Evolutionary conservation across 2,888 invertebrate genomes (phyloP), one percentile per base, ranked within the genome.

Genomic region (Ecdyonurus torrentis): DNA sequence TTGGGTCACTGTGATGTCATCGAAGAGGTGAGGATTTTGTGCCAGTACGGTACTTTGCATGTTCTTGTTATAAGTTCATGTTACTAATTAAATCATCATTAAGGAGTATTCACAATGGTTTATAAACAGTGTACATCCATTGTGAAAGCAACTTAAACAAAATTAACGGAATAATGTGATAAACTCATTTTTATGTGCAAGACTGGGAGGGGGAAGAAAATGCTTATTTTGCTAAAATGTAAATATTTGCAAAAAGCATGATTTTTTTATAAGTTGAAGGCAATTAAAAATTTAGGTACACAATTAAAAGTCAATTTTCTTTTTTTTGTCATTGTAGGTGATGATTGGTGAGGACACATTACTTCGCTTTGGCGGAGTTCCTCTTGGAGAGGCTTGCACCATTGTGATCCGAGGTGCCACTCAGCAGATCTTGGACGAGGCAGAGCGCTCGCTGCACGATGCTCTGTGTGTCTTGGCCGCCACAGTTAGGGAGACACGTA

Each of bases 331-430:
- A n/a, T n/a, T n/a, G n/a, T n/a, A 85, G 84, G 75, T 94, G n/a
- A 89, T 98, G 85, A 93, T 99, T 70, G 99, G 99, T 24, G 99
- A 99, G 74, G 99, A 99, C 72, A 88, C 87, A 63, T 79, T 99
- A 60, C 78, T 99, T 68, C 89, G 94, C 67, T 98, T 99, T 79
- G 89, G 91, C 58, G 97, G 96, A 60, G 96, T 97, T 19, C 86
- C 89, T 67, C 76, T 95, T 66, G 98, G 99, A 23, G 91, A 99
- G 73, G 99, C 99, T 10, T 99, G 99, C 75, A 94, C 96, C 0
- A 84, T 99, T 67, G 88, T 99, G 1, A 87, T 99, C 69, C 87
- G 99, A 65, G 99, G 98, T 61, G 97, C 99, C 25, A 99, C 99
- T 0, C 89, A 96, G 74, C 99, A 99, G 76, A 94, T 96, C 72